These are phyloP conservation scores for Drosophila stalkeri DNA, from an alignment of 2,888 invertebrate genomes.

Conservation along the genomic window DNA sequence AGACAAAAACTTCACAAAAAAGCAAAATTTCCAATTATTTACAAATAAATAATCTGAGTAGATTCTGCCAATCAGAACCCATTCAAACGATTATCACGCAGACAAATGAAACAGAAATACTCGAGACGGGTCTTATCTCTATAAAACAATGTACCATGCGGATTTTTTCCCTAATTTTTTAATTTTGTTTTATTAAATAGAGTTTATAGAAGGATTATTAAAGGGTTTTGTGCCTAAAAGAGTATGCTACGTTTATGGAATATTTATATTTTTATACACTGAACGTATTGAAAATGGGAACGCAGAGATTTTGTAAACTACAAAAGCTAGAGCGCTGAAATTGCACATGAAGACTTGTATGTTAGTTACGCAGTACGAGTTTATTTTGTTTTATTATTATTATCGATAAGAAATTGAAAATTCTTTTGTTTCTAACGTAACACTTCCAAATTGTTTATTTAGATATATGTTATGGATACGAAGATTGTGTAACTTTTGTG, in stretches of 20 bases:
- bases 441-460: too few relatives aligned
- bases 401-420: too few relatives aligned
- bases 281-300: too few relatives aligned
- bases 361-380: too few relatives aligned
- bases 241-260: not conserved
- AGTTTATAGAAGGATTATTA: not conserved
- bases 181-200: not conserved
- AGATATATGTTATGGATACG: too few relatives aligned
- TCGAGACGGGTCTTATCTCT: constrained; percentile 1
- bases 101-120: not conserved
- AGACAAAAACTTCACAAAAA: constrained; percentile 16
- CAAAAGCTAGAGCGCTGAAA: too few relatives aligned
- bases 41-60: constrained; percentile 34
- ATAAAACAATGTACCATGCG: constrained; percentile 8
- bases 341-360: too few relatives aligned
- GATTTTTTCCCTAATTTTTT: not conserved
- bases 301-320: too few relatives aligned
- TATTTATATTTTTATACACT: too few relatives aligned
- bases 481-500: too few relatives aligned
- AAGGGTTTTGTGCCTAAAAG: not conserved
- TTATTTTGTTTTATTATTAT: too few relatives aligned
- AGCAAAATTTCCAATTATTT: constrained; percentile 29
- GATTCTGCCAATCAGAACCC: constrained; percentile 37
- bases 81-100: not conserved
- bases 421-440: too few relatives aligned